phyloP scores from a whole-genome alignment of 2,113 vertebrate genomes.

The Ibidorhyncha struthersii region DNA sequence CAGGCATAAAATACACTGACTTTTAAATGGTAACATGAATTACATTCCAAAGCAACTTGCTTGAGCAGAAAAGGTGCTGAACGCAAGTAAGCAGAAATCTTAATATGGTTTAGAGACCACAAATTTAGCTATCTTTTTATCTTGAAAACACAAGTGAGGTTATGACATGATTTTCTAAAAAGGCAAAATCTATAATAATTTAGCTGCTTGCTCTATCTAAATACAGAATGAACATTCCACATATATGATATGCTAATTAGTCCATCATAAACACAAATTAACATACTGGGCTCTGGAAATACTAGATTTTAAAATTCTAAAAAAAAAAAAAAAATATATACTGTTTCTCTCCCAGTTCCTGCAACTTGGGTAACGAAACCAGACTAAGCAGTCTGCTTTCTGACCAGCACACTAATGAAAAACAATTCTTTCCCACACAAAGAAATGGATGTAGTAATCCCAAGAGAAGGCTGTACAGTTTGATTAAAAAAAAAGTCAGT shows the following conservation, averaged over 20 bases:
- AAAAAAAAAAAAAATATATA: not conserved
- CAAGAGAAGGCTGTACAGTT: not conserved
- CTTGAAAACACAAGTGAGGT: not conserved
- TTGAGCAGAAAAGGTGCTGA: not conserved
- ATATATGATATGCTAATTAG: not conserved
- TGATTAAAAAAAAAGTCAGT: not conserved
- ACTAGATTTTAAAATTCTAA: not conserved
- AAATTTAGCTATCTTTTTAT: not conserved
- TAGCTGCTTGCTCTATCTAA: not conserved
- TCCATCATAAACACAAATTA: not conserved
- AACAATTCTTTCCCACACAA: constrained; percentile 64
- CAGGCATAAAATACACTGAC: not conserved
- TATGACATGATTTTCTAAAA: not conserved
- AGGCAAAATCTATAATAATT: not conserved
- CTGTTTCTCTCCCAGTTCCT: not conserved
- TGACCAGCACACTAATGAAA: constrained; percentile 56
- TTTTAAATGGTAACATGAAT: not conserved
- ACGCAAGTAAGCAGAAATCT: not conserved
- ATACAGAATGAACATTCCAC: not conserved
- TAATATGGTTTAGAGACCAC: not conserved
- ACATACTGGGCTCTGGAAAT: not conserved
- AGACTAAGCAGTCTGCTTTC: constrained; percentile 14
- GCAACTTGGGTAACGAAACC: not conserved
- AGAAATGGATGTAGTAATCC: constrained; percentile 45
- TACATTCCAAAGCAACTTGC: not conserved